Conservation (phyloP, 2,797 vertebrate species). For the Natrix natrix region DNA sequence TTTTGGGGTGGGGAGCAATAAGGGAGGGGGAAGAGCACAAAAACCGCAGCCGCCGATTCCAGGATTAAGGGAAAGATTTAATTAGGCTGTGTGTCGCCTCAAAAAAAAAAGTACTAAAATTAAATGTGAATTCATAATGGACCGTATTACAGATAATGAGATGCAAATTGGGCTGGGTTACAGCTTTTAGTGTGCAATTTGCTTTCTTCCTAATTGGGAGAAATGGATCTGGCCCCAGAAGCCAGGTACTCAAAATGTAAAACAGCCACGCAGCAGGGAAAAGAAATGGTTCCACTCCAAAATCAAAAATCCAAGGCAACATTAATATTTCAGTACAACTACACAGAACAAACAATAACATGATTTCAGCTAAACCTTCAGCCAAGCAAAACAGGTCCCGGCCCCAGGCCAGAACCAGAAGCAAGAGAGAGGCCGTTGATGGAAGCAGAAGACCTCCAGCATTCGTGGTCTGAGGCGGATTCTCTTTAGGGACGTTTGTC, state of each 20-base stretch:
- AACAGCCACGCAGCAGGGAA: slow-evolving; percentile 21
- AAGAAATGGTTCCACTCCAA: slow-evolving; percentile 17
- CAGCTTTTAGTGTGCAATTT: slow-evolving; percentile 37
- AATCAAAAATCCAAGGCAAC: neutral
- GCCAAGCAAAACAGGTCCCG: neutral
- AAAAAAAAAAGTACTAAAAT: slow-evolving; percentile 56
- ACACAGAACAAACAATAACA: neutral
- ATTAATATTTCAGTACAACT: slow-evolving; percentile 5
- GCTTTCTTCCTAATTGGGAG: slow-evolving; percentile 52
- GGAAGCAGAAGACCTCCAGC: neutral
- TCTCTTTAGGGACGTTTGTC: neutral
- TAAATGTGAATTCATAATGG: slow-evolving; percentile 57
- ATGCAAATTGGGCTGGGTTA: slow-evolving; percentile 58
- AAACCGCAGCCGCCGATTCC: slow-evolving; percentile 52
- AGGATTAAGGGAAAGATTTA: slow-evolving; percentile 53
- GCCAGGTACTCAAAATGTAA: slow-evolving; percentile 31
- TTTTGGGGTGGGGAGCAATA: neutral
- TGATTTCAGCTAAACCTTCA: neutral
- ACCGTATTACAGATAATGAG: slow-evolving; percentile 59
- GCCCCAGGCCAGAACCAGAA: neutral
- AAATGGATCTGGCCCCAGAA: slow-evolving; percentile 55
- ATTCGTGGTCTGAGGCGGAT: neutral
- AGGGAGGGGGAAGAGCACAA: too few species aligned
- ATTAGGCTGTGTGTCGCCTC: slow-evolving; percentile 57
- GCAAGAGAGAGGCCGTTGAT: accelerated